These are phyloP conservation scores for Anoplophora glabripennis DNA, from an alignment of 1,140 invertebrate genomes.

Conservation along the genomic window DNA sequence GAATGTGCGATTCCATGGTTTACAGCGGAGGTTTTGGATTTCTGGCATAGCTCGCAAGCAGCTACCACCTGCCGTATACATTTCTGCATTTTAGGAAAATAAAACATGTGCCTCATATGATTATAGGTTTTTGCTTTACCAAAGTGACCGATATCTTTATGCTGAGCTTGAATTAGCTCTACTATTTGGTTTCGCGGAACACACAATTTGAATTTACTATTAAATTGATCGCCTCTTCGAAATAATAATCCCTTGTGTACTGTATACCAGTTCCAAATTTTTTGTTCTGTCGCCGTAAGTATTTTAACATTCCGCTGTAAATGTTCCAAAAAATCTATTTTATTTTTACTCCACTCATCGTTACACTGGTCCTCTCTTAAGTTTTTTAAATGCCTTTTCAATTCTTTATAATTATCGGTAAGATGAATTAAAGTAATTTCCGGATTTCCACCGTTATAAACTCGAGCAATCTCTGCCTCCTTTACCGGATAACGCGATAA, in stretches of 20 bases:
- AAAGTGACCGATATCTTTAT: constrained; percentile 6
- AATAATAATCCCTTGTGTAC: background rate
- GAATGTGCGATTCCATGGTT: background rate
- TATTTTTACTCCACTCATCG: background rate
- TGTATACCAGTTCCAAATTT: background rate
- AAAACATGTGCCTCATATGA: constrained; percentile 1
- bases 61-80: constrained; percentile 1
- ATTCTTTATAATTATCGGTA: background rate
- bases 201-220: too few species aligned
- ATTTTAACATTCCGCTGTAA: background rate
- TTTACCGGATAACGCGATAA: background rate
- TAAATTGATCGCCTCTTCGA: too few species aligned
- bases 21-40: background rate
- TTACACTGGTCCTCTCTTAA: background rate
- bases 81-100: constrained; percentile 9
- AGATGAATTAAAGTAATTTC: background rate
- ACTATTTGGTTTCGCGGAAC: too few species aligned
- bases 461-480: too few species aligned
- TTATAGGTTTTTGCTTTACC: constrained; percentile 6
- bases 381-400: background rate
- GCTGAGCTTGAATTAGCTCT: background rate
- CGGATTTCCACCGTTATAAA: background rate
- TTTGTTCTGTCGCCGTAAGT: background rate
- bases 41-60: constrained; percentile 16
- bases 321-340: background rate